Base-by-base conservation (phyloP, 2,797 vertebrate species). In the Lagodon rhomboides region DNA sequence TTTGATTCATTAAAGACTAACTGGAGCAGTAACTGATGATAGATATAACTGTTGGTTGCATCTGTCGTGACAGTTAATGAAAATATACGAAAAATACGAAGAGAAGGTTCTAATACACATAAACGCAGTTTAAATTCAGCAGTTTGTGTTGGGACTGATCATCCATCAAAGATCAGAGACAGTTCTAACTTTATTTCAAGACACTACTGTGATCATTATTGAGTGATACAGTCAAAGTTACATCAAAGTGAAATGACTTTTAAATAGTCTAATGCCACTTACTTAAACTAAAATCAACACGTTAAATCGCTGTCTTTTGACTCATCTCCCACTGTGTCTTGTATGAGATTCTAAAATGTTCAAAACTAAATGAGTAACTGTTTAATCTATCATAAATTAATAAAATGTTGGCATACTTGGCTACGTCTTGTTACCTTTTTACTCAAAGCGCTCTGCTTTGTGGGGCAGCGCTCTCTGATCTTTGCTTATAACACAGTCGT, bases 401-500 rank as follows among this genome's bases (percentile, higher is more conserved):
- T 22, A 34, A 51, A 69, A 23, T 43, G n/a, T n/a, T n/a, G n/a
- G n/a, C n/a, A n/a, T n/a, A 38, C 9, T 27, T 54, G 12, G 8
- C 3, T 30, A 23, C 41, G 62, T 25, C 7, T 63, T 69, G 18
- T 61, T 71, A 23, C 74, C 7, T 12, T 13, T 44, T 69, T 62
- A 53, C 80, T 88, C 63, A 85, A 77, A 85, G 77, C 34, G 18
- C 70, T 55, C 25, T 80, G 54, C 46, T 55, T n/a, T 44, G 30
- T 66, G 46, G 34, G 66, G 47, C 46, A 59, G 7, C 1, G 5
- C 47, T 72, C 76, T 82, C 54, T 78, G 72, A 65, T 65, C 79
- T 76, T 23, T 73, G 51, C 77, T 78, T 73, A 27, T 70, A 79
- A 87, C 69, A 79, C 50, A 70, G 73, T 55, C 15, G 38, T 88